Percentiles rank a stretch among this genome's conserved stretches.
Evolutionary conservation across 2,888 invertebrate species (phyloP).

Genomic region (Lottia scabra): DNA sequence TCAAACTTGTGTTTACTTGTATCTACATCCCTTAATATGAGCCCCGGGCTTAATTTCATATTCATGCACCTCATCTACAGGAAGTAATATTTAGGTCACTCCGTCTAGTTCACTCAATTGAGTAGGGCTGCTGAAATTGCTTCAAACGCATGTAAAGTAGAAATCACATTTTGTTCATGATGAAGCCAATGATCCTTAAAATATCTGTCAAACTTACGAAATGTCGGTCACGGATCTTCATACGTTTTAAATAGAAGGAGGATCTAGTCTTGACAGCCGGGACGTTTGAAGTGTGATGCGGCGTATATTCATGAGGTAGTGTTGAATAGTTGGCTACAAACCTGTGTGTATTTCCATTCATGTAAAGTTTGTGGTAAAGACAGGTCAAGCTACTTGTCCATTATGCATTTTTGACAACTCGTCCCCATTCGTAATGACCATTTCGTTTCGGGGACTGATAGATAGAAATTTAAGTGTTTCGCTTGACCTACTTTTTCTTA

Average conservation of each 20-base stretch:
- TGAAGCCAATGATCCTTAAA: background rate
- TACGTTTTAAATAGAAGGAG: background rate
- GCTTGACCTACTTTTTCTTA: background rate
- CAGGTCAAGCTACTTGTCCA: background rate
- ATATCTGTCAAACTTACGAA: constrained; percentile 1
- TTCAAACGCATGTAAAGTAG: too few species aligned
- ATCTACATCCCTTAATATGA: background rate
- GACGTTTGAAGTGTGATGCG: background rate
- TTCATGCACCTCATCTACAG: background rate
- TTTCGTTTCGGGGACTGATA: background rate
- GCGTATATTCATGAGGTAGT: background rate
- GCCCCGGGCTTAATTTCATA: background rate
- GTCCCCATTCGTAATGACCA: background rate
- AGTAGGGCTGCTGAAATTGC: too few species aligned
- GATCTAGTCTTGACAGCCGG: background rate
- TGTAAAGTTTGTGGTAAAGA: background rate
- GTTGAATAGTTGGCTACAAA: background rate
- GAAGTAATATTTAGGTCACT: background rate
- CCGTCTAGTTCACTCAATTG: too few species aligned
- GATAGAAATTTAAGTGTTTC: background rate
- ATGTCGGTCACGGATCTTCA: background rate
- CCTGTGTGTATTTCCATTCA: background rate
- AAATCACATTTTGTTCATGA: background rate
- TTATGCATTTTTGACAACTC: background rate
- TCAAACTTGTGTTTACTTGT: too few species aligned